Evolutionary conservation across 1,140 invertebrate species (phyloP).

Genomic region (Orchestia grillus): DNA sequence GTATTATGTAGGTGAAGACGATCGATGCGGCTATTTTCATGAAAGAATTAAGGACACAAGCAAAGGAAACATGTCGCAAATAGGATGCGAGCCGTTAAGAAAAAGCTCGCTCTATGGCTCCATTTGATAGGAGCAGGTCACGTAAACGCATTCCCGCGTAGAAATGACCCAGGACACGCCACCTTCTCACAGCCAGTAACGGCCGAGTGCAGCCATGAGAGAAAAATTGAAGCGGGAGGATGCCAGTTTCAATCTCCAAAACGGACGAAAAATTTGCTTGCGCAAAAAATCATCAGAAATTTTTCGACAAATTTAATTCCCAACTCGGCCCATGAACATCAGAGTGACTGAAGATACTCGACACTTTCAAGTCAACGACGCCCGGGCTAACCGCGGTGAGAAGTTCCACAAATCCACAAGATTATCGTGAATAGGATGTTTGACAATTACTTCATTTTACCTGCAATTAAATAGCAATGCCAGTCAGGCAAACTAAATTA

Average conservation of each 20-base stretch:
- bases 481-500: neutral
- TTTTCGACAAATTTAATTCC: neutral
- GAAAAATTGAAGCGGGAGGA: neutral
- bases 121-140: neutral
- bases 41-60: no score
- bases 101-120: no score
- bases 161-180: neutral
- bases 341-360: neutral
- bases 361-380: neutral
- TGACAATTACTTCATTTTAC: neutral
- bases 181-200: neutral
- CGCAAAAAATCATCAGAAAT: neutral
- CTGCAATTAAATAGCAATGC: neutral
- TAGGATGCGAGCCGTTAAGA: no score
- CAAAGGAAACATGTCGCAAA: no score
- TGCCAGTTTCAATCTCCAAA: neutral
- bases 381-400: no score
- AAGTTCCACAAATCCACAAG: neutral
- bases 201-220: neutral
- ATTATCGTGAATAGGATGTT: neutral
- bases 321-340: neutral
- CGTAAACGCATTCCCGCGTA: neutral
- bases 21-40: no score
- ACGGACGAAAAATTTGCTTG: neutral
- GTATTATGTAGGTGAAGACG: no score